phyloP scores from a whole-genome alignment of 1,140 invertebrate species.

The Scylla paramamosain region DNA sequence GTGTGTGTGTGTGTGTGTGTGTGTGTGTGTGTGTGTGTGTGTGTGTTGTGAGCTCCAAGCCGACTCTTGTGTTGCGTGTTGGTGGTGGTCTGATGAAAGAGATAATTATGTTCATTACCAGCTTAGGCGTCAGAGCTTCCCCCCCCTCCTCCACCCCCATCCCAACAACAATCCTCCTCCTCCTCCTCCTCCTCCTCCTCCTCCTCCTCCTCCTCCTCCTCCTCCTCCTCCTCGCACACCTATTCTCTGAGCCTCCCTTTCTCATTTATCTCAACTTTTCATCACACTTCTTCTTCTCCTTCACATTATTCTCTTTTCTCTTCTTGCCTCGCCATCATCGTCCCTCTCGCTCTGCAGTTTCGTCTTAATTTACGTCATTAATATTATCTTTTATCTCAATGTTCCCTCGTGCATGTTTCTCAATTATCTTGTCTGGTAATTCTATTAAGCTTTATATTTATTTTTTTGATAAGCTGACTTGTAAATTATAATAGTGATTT shows the following conservation, averaged over 20 bases:
- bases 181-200: not conserved
- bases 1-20: conserved; percentile 27
- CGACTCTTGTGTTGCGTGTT: conserved; percentile 18
- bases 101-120: conserved; percentile 43
- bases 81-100: conserved; percentile 38
- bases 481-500: too few relatives aligned
- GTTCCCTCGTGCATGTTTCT: too few relatives aligned
- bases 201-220: not conserved
- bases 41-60: not conserved
- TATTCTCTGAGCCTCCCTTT: not conserved
- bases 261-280: not conserved
- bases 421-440: too few relatives aligned
- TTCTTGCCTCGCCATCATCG: not conserved
- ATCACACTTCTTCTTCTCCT: too few relatives aligned
- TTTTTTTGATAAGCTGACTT: too few relatives aligned
- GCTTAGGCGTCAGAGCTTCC: conserved; percentile 36
- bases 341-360: not conserved
- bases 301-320: not conserved
- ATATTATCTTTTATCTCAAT: not conserved
- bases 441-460: too few relatives aligned
- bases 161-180: not conserved
- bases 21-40: conserved; percentile 40
- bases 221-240: not conserved
- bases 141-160: not conserved
- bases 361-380: not conserved